These are phyloP conservation scores for Parauchenoglanis punctatus DNA, from an alignment of 2,797 vertebrate species.

Conservation along the genomic window DNA sequence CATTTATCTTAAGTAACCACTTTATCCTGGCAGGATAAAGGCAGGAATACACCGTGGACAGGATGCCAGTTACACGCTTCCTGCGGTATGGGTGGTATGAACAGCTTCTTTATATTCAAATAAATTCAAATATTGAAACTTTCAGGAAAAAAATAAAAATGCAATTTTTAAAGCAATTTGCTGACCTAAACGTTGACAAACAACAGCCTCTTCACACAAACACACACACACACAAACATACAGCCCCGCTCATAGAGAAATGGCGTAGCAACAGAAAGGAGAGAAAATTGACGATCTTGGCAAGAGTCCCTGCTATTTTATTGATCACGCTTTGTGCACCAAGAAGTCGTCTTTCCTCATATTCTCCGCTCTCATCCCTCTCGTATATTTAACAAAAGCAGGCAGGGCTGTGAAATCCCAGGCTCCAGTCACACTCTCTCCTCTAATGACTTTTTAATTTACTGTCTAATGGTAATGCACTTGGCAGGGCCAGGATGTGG, in stretches of 20 bases:
- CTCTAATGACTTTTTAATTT: conserved; percentile 59
- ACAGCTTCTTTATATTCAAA: background rate
- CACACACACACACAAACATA: background rate
- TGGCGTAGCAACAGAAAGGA: conserved; percentile 11
- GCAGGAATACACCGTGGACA: background rate
- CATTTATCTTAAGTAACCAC: background rate
- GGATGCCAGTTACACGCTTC: background rate
- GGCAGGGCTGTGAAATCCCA: conserved; percentile 41
- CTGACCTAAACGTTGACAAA: background rate
- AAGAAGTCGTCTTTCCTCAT: conserved; percentile 35
- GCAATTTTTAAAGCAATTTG: background rate
- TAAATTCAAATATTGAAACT: background rate
- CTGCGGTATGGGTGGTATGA: background rate
- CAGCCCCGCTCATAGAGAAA: background rate
- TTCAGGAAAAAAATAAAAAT: background rate
- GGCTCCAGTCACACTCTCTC: conserved; percentile 41
- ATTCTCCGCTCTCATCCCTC: conserved; percentile 29
- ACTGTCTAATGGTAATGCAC: conserved; percentile 57
- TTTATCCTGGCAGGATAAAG: background rate
- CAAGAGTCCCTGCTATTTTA: conserved; percentile 42
- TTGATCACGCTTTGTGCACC: conserved; percentile 43
- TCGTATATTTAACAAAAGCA: conserved; percentile 56
- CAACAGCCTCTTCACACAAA: background rate
- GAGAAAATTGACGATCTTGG: conserved; percentile 23
- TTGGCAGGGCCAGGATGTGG: conserved; percentile 51